Percentiles rank a stretch among this genome's conserved stretches.
Conservation (phyloP, 2,113 vertebrate species). For the Phalacrocorax aristotelis region DNA sequence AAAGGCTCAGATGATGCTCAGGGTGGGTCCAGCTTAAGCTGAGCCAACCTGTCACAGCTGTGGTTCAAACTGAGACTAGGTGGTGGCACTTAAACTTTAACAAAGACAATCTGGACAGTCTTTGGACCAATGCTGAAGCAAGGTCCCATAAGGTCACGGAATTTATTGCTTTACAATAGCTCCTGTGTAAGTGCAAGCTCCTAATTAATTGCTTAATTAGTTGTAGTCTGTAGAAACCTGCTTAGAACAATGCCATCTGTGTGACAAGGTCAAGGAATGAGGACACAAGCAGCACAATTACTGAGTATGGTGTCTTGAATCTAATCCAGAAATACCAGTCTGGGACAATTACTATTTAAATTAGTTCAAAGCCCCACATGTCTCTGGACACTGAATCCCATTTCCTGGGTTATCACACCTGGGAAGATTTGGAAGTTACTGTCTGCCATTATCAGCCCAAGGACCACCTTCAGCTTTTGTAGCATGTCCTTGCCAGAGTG, state of each 20-base stretch:
- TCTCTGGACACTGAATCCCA: not conserved
- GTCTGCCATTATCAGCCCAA: not conserved
- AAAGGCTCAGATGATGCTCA: not conserved
- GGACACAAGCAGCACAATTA: not conserved
- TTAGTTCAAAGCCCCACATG: not conserved
- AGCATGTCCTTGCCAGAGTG: not conserved
- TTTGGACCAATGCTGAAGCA: not conserved
- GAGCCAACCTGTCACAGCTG: not conserved
- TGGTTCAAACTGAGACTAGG: not conserved
- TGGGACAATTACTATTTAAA: not conserved
- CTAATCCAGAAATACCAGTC: not conserved
- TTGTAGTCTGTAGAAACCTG: slow-evolving; percentile 6
- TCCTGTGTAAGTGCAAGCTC: slow-evolving; percentile 1
- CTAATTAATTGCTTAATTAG: slow-evolving; percentile 57
- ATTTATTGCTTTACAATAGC: not conserved
- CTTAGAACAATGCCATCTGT: slow-evolving; percentile 23
- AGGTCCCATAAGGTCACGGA: not conserved
- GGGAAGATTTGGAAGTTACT: not conserved
- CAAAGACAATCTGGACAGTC: not conserved
- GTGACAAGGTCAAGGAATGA: slow-evolving; percentile 28
- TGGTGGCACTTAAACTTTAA: not conserved
- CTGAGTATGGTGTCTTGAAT: not conserved
- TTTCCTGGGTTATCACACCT: not conserved
- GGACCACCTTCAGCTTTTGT: not conserved
- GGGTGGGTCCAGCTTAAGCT: not conserved